Evolutionary conservation across 2,888 invertebrate genomes (phyloP).

Genomic region (Marronus borbonicus): DNA sequence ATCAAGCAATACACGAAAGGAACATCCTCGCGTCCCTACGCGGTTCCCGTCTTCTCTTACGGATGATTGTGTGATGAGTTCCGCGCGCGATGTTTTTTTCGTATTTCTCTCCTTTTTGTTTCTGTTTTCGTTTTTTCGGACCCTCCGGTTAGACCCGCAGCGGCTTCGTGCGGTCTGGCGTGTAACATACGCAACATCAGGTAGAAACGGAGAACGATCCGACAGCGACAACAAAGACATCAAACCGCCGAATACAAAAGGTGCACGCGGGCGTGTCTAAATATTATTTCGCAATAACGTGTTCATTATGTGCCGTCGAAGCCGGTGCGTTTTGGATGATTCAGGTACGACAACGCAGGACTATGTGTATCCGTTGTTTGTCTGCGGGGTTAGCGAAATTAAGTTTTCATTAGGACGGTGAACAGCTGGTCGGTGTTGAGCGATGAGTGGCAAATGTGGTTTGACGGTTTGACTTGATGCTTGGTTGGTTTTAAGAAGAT

Average conservation of each 20-base stretch:
- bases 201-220: slow-evolving; percentile 12
- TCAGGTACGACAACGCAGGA: slow-evolving; percentile 13
- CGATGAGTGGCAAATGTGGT: slow-evolving; percentile 5
- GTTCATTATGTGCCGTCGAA: slow-evolving; percentile 41
- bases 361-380: background rate
- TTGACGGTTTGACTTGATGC: slow-evolving; percentile 16
- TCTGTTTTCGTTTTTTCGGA: slow-evolving; percentile 9
- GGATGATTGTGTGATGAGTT: background rate
- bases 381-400: slow-evolving; percentile 27
- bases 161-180: background rate
- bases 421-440: slow-evolving; percentile 6
- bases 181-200: slow-evolving; percentile 4
- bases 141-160: background rate
- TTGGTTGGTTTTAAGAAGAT: slow-evolving; percentile 9
- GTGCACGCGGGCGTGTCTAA: slow-evolving; percentile 43
- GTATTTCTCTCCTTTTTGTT: background rate
- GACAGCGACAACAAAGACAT: slow-evolving; percentile 36
- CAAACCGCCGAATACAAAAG: slow-evolving; percentile 36
- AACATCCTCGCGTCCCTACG: background rate
- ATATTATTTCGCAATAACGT: slow-evolving; percentile 47
- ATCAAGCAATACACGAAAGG: background rate
- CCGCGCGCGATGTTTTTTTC: background rate
- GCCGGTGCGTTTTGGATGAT: background rate
- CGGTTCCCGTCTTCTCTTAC: background rate
- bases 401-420: slow-evolving; percentile 39